These are phyloP conservation scores for Ochropleura leucogaster DNA, from an alignment of 2,888 invertebrate species.

Conservation along the genomic window DNA sequence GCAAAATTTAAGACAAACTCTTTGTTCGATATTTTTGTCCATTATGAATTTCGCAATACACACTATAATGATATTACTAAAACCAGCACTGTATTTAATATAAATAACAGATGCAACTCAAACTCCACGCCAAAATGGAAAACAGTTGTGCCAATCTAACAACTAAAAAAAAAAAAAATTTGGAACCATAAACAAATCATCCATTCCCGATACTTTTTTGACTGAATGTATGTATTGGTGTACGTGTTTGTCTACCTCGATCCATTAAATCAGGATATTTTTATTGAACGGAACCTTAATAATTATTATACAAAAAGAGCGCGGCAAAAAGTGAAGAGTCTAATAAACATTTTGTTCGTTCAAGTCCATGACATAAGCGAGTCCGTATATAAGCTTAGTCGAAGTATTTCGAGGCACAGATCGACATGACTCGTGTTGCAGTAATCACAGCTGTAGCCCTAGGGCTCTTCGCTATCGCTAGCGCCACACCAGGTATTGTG, in stretches of 20 bases:
- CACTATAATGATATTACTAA: too few species aligned
- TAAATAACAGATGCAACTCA: too few species aligned
- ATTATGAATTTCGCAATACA: too few species aligned
- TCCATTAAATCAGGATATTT: constrained; percentile 33
- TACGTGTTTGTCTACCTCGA: background rate
- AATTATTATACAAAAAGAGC: constrained; percentile 65
- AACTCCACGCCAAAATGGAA: too few species aligned
- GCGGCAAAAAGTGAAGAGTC: constrained; percentile 78
- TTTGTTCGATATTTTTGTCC: too few species aligned
- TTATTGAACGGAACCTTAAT: constrained; percentile 67
- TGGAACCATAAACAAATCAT: too few species aligned
- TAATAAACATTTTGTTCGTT: constrained; percentile 73
- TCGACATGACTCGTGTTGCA: constrained; percentile 79
- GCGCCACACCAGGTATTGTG: constrained; percentile 81
- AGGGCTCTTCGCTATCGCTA: constrained; percentile 79
- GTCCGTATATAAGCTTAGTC: constrained; percentile 76
- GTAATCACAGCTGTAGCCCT: constrained; percentile 77
- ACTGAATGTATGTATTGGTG: constrained; percentile 32
- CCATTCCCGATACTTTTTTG: too few species aligned
- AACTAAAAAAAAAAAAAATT: too few species aligned
- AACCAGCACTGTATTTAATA: too few species aligned
- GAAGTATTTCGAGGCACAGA: constrained; percentile 69
- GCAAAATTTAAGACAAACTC: too few species aligned
- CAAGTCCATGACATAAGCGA: constrained; percentile 78
- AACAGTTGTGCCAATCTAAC: too few species aligned